These are phyloP conservation scores for Muricea muricata DNA, from an alignment of 92 coral and sea anemone genomes.

Conservation along the genomic window DNA sequence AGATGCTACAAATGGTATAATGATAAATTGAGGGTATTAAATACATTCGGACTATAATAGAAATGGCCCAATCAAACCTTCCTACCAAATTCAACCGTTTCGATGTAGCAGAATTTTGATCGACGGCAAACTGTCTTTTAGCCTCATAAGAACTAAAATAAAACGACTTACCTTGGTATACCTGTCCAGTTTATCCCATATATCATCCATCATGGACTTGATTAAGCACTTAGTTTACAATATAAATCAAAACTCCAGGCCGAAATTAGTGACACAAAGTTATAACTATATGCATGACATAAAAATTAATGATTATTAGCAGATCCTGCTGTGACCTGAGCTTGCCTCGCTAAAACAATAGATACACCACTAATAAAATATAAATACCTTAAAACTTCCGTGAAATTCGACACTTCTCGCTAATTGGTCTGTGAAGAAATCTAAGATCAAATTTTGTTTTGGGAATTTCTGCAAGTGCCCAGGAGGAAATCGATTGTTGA, in stretches of 20 bases:
- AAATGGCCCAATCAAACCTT: not conserved
- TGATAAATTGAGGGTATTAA: not conserved
- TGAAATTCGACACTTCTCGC: not conserved
- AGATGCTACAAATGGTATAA: not conserved
- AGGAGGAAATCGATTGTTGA: conserved; percentile 30
- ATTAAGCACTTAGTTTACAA: not conserved
- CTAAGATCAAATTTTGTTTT: not conserved
- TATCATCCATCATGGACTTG: not conserved
- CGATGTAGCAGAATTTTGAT: not conserved
- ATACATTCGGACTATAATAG: not conserved
- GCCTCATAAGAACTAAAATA: not conserved
- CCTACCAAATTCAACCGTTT: not conserved
- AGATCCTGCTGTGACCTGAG: not conserved
- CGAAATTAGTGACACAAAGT: not conserved
- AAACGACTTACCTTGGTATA: conserved; percentile 18
- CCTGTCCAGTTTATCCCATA: conserved; percentile 37
- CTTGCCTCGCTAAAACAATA: not conserved
- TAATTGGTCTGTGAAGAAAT: not conserved
- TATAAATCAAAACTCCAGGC: not conserved
- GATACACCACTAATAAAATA: not conserved
- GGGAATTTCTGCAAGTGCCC: not conserved
- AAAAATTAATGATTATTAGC: not conserved
- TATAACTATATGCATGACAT: not conserved
- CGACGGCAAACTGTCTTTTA: not conserved
- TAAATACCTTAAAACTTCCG: conserved; percentile 4